These are phyloP conservation scores for Urocyon cinereoargenteus DNA, from an alignment of 2,797 vertebrate genomes.

Conservation along the genomic window DNA sequence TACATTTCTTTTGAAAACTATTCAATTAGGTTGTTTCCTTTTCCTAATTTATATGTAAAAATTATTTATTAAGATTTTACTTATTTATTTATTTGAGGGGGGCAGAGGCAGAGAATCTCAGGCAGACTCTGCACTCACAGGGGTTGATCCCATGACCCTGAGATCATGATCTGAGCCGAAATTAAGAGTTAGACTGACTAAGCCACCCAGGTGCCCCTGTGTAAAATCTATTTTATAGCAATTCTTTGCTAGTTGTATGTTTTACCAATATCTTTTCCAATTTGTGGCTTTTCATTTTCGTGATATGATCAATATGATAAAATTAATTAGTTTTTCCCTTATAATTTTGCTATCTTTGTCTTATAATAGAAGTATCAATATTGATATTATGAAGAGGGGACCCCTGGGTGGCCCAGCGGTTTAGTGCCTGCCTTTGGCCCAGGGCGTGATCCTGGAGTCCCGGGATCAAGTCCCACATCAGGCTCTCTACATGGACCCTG, in stretches of 20 bases:
- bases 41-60: background rate
- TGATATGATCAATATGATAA: background rate
- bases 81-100: background rate
- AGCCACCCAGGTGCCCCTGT: background rate
- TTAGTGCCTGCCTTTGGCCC: too few species aligned
- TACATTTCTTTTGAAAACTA: slow-evolving; percentile 33
- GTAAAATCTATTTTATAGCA: background rate
- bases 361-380: background rate
- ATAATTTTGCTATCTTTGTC: background rate
- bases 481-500: too few species aligned
- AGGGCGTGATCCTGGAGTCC: too few species aligned
- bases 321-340: background rate
- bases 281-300: background rate
- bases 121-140: background rate
- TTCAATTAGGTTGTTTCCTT: slow-evolving; percentile 28
- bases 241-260: background rate
- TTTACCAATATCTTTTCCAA: slow-evolving; percentile 16
- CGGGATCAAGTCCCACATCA: too few species aligned
- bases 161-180: background rate
- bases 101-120: background rate
- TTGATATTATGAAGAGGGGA: background rate
- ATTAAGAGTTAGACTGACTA: background rate
- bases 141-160: background rate
- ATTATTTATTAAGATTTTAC: background rate
- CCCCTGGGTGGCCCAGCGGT: too few species aligned